Percentiles rank a stretch among this genome's conserved stretches.
Conservation (phyloP, 2,113 vertebrate species). For the Nannobrachium achirus region DNA sequence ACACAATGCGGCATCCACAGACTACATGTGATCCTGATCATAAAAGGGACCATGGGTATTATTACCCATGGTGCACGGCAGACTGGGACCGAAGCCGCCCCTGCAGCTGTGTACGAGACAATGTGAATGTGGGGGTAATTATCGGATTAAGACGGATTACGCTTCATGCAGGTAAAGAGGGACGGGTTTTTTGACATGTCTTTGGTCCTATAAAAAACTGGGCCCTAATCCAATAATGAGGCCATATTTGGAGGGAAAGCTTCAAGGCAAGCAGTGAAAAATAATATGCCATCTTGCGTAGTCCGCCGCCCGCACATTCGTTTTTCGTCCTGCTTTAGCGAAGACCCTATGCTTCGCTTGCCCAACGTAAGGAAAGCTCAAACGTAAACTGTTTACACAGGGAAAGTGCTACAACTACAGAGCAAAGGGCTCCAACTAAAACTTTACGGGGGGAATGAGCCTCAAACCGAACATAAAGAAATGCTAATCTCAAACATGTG, state of each 20-base stretch:
- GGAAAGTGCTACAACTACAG: constrained; percentile 45
- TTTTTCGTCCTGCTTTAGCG: constrained; percentile 33
- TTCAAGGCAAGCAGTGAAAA: constrained; percentile 4
- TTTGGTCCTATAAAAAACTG: constrained; percentile 46
- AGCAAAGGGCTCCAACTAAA: constrained; percentile 18
- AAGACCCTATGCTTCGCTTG: constrained; percentile 23
- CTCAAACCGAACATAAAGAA: constrained; percentile 45
- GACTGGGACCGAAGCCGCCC: constrained; percentile 40
- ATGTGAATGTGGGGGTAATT: constrained; percentile 67
- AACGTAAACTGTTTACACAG: constrained; percentile 49
- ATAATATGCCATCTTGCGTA: constrained; percentile 23
- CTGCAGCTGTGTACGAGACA: constrained; percentile 59
- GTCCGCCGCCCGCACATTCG: no score
- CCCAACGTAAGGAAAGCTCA: constrained; percentile 31
- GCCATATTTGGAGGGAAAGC: constrained; percentile 48
- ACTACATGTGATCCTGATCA: constrained; percentile 23
- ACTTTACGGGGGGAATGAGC: constrained; percentile 46
- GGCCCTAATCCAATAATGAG: constrained; percentile 64
- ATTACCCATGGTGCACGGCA: constrained; percentile 52
- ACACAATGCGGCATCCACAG: constrained; percentile 13
- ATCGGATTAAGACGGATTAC: constrained; percentile 74
- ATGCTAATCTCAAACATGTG: constrained; percentile 63
- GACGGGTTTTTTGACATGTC: constrained; percentile 28
- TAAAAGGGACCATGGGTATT: constrained; percentile 42
- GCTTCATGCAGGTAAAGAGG: constrained; percentile 54